Evolutionary conservation across 1,140 invertebrate genomes (phyloP).

Genomic region (Drosophila pachea): DNA sequence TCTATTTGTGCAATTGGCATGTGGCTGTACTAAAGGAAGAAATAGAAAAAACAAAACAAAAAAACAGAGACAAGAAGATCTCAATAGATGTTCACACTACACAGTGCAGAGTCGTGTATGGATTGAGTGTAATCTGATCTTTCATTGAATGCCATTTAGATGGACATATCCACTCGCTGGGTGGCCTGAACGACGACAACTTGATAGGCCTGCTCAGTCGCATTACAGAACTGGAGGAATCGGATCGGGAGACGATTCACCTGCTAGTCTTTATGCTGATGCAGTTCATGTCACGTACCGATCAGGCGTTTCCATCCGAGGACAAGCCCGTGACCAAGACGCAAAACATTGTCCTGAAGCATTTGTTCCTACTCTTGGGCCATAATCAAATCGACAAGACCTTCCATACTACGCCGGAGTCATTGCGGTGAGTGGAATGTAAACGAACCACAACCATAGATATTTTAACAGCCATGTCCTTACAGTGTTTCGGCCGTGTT

Average conservation of each 20-base stretch:
- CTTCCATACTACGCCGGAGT: conserved; percentile 93
- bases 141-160: conserved; percentile 80
- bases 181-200: conserved; percentile 85
- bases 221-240: conserved; percentile 95
- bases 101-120: conserved; percentile 1
- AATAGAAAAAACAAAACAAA: conserved; percentile 21
- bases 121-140: background rate
- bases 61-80: conserved; percentile 19
- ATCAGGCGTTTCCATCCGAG: conserved; percentile 89
- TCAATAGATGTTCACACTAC: conserved; percentile 49
- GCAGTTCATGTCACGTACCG: conserved; percentile 91
- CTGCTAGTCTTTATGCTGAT: conserved; percentile 96
- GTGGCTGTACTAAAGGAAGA: conserved; percentile 59
- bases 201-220: conserved; percentile 85
- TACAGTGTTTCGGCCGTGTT: conserved; percentile 90
- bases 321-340: conserved; percentile 89
- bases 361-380: conserved; percentile 95
- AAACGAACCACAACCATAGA: background rate
- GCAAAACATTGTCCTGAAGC: conserved; percentile 93
- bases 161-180: conserved; percentile 87
- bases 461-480: conserved; percentile 29
- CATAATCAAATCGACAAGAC: conserved; percentile 94
- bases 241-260: conserved; percentile 97
- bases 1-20: conserved; percentile 75
- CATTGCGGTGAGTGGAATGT: conserved; percentile 84